These are phyloP conservation scores for Marcusenius ussheri DNA, from an alignment of 2,113 vertebrate species.

Conservation along the genomic window DNA sequence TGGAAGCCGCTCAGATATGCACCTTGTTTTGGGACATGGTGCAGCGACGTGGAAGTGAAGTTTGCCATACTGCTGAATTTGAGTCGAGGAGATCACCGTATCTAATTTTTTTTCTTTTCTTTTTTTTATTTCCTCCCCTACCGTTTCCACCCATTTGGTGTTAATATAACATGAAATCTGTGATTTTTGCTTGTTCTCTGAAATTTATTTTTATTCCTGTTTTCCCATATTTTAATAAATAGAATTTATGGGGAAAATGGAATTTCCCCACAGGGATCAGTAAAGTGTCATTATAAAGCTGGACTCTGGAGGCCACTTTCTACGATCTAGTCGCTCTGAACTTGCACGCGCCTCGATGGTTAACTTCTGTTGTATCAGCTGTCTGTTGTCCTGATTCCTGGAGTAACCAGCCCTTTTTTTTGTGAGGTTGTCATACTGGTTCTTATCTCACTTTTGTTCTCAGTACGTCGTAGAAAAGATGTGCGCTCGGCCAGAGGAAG, in stretches of 20 bases:
- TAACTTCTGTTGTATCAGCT: not conserved
- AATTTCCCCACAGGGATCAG: not conserved
- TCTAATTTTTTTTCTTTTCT: not conserved
- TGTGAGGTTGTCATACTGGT: not conserved
- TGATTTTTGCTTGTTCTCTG: not conserved
- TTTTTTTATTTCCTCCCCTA: not conserved
- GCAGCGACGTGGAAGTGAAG: not conserved
- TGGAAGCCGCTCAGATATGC: not conserved
- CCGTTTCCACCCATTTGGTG: not conserved
- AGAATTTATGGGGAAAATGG: not conserved
- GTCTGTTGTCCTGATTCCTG: not conserved
- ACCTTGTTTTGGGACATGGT: not conserved
- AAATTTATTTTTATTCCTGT: not conserved
- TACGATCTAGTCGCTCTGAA: not conserved
- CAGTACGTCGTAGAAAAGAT: not conserved
- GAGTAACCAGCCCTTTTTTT: not conserved
- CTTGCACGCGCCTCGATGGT: not conserved
- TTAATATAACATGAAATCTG: not conserved
- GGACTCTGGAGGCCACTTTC: not conserved
- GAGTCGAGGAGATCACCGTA: not conserved
- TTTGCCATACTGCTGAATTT: not conserved
- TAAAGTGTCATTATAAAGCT: not conserved
- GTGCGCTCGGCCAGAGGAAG: not conserved
- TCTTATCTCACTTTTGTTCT: not conserved
- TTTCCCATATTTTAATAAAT: not conserved